These are phyloP conservation scores for Mamestra configurata DNA, from an alignment of 1,140 invertebrate species.

Conservation along the genomic window DNA sequence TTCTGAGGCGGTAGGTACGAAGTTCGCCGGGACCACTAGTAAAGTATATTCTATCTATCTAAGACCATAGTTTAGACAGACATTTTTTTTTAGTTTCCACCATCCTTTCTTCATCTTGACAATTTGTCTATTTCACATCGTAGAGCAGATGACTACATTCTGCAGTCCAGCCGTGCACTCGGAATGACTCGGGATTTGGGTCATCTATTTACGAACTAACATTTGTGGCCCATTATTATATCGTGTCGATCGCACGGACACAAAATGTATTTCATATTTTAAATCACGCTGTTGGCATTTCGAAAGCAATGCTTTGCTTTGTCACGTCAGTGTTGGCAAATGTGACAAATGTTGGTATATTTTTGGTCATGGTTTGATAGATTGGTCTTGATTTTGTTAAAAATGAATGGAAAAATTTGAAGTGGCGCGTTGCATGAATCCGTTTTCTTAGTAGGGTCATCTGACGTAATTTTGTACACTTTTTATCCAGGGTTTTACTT, in stretches of 20 bases:
- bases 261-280: conserved; percentile 39
- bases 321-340: conserved; percentile 13
- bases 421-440: background rate
- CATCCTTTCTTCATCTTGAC: background rate
- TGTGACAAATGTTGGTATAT: background rate
- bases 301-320: conserved; percentile 11
- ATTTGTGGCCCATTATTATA: conserved; percentile 50
- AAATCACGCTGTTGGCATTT: conserved; percentile 34
- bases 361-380: background rate
- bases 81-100: too few relatives aligned
- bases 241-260: conserved; percentile 47
- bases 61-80: too few relatives aligned
- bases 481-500: background rate
- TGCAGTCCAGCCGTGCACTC: conserved; percentile 49
- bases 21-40: too few relatives aligned
- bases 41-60: too few relatives aligned
- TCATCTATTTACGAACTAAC: conserved; percentile 51
- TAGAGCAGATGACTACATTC: conserved; percentile 31
- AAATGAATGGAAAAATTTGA: background rate
- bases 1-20: too few relatives aligned
- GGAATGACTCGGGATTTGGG: conserved; percentile 16
- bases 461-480: background rate
- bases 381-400: background rate
- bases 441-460: background rate
- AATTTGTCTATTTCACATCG: conserved; percentile 14